Percentiles rank a stretch among this genome's conserved stretches.
phyloP scores from a whole-genome alignment of 1,140 invertebrate species.

The Drosophila prosaltans region DNA sequence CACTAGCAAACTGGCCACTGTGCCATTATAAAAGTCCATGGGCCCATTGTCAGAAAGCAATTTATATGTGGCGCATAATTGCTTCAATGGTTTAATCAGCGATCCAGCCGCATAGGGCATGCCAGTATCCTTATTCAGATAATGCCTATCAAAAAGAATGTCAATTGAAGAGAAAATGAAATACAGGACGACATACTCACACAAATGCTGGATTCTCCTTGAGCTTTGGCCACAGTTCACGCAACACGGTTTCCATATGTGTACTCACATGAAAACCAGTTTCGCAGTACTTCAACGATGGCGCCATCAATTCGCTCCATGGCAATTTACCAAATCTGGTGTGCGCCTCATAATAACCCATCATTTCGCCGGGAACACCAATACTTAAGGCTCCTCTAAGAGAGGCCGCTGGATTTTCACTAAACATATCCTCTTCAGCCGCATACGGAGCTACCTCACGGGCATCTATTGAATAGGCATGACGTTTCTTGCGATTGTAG shows the following conservation, averaged over 20 bases:
- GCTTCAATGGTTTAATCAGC: conserved; percentile 86
- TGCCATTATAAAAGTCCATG: conserved; percentile 91
- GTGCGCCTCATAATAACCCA: conserved; percentile 94
- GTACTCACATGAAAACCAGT: conserved; percentile 89
- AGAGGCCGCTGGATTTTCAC: conserved; percentile 83
- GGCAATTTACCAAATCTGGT: conserved; percentile 91
- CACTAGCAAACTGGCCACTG: conserved; percentile 87
- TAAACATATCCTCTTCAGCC: conserved; percentile 88
- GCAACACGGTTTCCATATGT: conserved; percentile 85
- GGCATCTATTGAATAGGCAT: conserved; percentile 89
- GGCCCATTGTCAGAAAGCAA: conserved; percentile 89
- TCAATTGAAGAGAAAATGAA: too few species aligned
- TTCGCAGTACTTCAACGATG: conserved; percentile 90
- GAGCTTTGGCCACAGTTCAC: conserved; percentile 27
- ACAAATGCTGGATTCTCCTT: conserved; percentile 47
- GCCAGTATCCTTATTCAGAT: conserved; percentile 86
- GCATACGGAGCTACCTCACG: conserved; percentile 90
- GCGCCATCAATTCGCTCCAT: conserved; percentile 92
- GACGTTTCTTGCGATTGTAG: conserved; percentile 87
- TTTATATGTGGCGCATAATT: conserved; percentile 89
- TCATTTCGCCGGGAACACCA: conserved; percentile 95
- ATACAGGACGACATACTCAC: conserved; percentile 41
- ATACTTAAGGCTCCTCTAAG: conserved; percentile 88
- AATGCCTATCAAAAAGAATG: conserved; percentile 42
- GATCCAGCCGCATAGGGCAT: conserved; percentile 86